Evolutionary conservation across 2,113 vertebrate genomes (phyloP).

Genomic region (Daboia siamensis): DNA sequence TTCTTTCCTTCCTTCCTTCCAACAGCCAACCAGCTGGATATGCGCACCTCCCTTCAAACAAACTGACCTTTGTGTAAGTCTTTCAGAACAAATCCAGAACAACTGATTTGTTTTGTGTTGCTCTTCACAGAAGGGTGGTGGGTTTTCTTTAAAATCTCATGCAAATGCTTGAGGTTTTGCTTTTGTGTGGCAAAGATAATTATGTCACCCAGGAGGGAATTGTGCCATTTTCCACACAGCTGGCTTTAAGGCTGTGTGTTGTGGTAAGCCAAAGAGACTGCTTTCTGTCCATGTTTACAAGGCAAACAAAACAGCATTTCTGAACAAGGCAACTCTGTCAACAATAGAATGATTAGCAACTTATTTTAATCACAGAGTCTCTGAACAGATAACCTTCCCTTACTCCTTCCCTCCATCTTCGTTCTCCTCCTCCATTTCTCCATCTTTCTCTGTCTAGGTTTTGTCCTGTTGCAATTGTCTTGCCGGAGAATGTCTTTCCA

Average conservation of each 20-base stretch:
- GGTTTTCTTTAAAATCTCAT: conserved; percentile 40
- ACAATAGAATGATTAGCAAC: not conserved
- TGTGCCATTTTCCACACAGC: conserved; percentile 60
- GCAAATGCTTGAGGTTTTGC: conserved; percentile 44
- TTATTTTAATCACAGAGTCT: conserved; percentile 11
- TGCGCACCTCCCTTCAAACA: not conserved
- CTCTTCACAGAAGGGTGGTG: conserved; percentile 14
- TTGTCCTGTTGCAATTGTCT: conserved; percentile 28
- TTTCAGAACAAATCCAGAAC: conserved; percentile 16
- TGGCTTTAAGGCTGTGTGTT: conserved; percentile 51
- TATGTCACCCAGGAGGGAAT: conserved; percentile 49
- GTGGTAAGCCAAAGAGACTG: conserved; percentile 4
- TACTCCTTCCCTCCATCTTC: not conserved
- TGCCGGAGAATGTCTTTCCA: conserved; percentile 54
- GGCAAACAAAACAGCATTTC: conserved; percentile 26
- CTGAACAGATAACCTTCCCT: conserved; percentile 38
- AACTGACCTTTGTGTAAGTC: conserved; percentile 39
- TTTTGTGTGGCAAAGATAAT: conserved; percentile 59
- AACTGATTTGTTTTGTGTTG: conserved; percentile 23
- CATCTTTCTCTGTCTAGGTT: conserved; percentile 27
- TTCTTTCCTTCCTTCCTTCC: not conserved
- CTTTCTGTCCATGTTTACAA: conserved; percentile 22
- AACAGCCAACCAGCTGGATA: not conserved
- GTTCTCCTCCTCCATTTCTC: not conserved
- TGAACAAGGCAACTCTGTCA: conserved; percentile 4